A percentile compares a stretch with the other conserved stretches of the same genome.
phyloP scores from a whole-genome alignment of 1,140 invertebrate species.

The Ptiloglossa arizonensis region DNA sequence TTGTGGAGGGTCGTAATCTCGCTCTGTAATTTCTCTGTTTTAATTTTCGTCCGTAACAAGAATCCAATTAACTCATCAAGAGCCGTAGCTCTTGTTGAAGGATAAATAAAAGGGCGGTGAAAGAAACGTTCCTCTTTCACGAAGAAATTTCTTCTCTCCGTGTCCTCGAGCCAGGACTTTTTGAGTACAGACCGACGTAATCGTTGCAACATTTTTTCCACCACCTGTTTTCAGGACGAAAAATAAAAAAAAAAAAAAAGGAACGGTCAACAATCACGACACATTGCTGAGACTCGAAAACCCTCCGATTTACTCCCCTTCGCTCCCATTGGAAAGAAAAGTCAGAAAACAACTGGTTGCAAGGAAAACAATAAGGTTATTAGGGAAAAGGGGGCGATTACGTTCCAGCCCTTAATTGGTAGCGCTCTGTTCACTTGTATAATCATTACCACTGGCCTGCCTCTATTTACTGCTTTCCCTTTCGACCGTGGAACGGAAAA shows the following conservation, averaged over 20 bases:
- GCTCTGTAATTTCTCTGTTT: not conserved
- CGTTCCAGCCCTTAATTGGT: constrained; percentile 7
- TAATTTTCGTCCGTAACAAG: not conserved
- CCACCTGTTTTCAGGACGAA: not conserved
- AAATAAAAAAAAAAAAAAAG: not conserved
- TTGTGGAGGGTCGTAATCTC: not conserved
- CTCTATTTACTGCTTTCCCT: constrained; percentile 16
- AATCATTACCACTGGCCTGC: not conserved
- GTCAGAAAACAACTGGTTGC: not conserved
- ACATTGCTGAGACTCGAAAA: not conserved
- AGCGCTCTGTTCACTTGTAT: not conserved
- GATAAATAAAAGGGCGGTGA: constrained; percentile 30
- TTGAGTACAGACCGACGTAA: not conserved
- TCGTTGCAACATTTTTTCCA: not conserved
- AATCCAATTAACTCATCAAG: constrained; percentile 46
- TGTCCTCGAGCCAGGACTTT: not conserved
- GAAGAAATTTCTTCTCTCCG: constrained; percentile 6
- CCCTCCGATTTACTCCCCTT: too few species aligned
- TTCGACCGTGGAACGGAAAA: constrained; percentile 12
- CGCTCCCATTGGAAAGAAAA: not conserved
- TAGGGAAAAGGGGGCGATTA: not conserved
- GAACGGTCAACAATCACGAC: constrained; percentile 21
- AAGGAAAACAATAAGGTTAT: not conserved
- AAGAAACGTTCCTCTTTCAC: constrained; percentile 26
- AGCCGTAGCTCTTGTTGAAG: constrained; percentile 17